phyloP scores from a whole-genome alignment of 2,797 vertebrate species.

The Rhinoraja longicauda region DNA sequence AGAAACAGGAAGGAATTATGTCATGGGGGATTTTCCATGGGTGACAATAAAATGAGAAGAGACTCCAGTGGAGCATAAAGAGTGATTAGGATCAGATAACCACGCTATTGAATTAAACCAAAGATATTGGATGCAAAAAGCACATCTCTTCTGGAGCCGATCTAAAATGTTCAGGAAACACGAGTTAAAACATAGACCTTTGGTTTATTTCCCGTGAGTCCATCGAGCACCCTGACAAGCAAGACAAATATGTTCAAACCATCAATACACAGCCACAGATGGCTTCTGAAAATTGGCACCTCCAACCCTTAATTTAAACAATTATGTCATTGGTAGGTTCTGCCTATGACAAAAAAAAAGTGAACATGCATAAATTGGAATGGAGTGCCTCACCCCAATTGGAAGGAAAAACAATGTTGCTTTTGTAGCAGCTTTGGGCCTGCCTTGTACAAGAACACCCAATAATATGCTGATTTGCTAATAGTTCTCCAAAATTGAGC shows the following conservation, averaged over 20 bases:
- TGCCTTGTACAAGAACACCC: neutral
- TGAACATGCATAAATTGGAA: neutral
- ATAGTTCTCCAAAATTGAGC: neutral
- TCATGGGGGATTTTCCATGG: no score
- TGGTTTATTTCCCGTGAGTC: neutral
- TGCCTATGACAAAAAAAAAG: no score
- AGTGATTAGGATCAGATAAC: no score
- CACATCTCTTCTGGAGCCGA: neutral
- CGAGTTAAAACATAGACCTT: neutral
- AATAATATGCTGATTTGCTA: neutral
- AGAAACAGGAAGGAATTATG: no score
- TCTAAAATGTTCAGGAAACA: neutral
- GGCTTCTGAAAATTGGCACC: neutral
- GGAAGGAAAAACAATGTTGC: neutral
- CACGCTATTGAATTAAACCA: no score
- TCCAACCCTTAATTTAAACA: slow-evolving; percentile 19
- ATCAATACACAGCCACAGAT: neutral
- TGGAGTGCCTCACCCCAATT: no score
- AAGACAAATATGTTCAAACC: neutral
- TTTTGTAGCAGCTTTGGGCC: neutral
- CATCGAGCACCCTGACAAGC: neutral
- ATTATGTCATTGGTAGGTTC: neutral
- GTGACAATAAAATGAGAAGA: neutral
- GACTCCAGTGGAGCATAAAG: neutral
- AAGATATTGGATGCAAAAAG: neutral